These are phyloP conservation scores for Leiothrix lutea DNA, from an alignment of 2,113 vertebrate genomes.

Conservation along the genomic window DNA sequence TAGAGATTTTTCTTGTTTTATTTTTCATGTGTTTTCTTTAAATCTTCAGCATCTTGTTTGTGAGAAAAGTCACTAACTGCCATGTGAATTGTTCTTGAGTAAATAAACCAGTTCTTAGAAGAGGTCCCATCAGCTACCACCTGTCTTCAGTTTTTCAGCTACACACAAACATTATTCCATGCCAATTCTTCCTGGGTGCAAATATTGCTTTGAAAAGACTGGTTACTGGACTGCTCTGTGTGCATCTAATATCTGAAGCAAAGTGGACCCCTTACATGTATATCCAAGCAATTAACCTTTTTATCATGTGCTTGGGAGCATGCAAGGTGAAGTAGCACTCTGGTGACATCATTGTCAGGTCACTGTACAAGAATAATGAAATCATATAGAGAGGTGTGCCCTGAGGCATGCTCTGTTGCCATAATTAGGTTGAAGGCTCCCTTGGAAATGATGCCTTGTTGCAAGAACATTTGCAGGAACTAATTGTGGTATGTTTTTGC, in stretches of 20 bases:
- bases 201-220: slow-evolving; percentile 19
- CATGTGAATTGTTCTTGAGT: background rate
- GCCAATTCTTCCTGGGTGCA: slow-evolving; percentile 26
- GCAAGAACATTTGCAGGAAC: slow-evolving; percentile 69
- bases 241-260: background rate
- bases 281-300: slow-evolving; percentile 65
- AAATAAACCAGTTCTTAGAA: slow-evolving; percentile 41
- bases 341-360: slow-evolving; percentile 69
- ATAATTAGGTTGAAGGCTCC: slow-evolving; percentile 75
- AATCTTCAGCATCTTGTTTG: background rate
- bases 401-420: slow-evolving; percentile 61
- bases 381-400: slow-evolving; percentile 65
- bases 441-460: slow-evolving; percentile 70
- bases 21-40: background rate
- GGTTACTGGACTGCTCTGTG: background rate
- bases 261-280: slow-evolving; percentile 6
- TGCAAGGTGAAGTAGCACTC: slow-evolving; percentile 45
- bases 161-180: background rate
- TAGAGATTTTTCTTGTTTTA: background rate
- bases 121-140: background rate
- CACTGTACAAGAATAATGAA: slow-evolving; percentile 67
- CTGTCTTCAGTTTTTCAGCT: background rate
- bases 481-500: slow-evolving; percentile 77
- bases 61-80: background rate
- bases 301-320: slow-evolving; percentile 36